These are phyloP conservation scores for Poeciliopsis occidentalis DNA, from an alignment of 2,113 vertebrate species.

Conservation along the genomic window DNA sequence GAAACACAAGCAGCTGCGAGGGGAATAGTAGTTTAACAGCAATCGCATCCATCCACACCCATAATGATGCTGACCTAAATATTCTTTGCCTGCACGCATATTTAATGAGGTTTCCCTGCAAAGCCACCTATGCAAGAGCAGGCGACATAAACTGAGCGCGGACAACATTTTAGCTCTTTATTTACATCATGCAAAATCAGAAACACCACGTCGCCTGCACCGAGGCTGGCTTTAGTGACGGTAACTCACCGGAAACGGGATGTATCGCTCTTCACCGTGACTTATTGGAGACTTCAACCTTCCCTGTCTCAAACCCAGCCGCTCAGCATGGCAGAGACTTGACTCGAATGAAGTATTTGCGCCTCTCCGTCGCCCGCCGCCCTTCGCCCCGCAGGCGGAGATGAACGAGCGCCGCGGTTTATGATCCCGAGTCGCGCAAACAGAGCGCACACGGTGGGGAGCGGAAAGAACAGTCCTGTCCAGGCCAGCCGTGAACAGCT, in stretches of 20 bases:
- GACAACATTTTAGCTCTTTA: background rate
- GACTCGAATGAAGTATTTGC: conserved; percentile 45
- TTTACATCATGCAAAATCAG: background rate
- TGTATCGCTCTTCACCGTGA: conserved; percentile 42
- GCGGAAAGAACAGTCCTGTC: conserved; percentile 34
- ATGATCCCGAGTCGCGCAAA: conserved; percentile 45
- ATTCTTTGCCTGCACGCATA: conserved; percentile 35
- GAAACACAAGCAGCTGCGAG: background rate
- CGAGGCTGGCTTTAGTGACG: background rate
- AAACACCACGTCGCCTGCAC: background rate
- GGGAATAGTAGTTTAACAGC: background rate
- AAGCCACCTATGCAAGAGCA: background rate
- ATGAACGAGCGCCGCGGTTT: conserved; percentile 44
- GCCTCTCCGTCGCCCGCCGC: conserved; percentile 3
- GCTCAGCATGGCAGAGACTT: conserved; percentile 76
- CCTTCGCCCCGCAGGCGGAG: conserved; percentile 10
- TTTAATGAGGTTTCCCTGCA: conserved; percentile 27
- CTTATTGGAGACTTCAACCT: conserved; percentile 54
- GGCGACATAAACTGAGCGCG: background rate
- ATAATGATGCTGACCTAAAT: conserved; percentile 70
- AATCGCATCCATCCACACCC: conserved; percentile 57
- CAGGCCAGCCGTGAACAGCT: conserved; percentile 70
- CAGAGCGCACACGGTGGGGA: conserved; percentile 29
- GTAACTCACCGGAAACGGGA: conserved; percentile 60
- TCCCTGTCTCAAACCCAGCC: conserved; percentile 61